phyloP scores from a whole-genome alignment of 2,113 vertebrate genomes.

The Drymodes brunneopygia region DNA sequence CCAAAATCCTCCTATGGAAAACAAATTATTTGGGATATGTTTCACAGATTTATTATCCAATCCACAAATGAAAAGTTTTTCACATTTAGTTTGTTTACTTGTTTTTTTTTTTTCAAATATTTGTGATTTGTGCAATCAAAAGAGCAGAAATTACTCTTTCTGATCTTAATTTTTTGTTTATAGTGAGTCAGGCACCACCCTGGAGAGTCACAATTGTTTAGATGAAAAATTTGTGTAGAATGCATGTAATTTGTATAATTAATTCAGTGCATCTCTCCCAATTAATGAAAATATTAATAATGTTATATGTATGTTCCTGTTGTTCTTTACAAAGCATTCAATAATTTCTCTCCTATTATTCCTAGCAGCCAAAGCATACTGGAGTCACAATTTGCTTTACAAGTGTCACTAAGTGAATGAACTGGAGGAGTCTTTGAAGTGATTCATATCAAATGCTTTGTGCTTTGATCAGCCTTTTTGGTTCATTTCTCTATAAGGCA shows the following conservation, averaged over 20 bases:
- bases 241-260: background rate
- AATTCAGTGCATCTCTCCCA: background rate
- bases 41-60: background rate
- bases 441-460: background rate
- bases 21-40: background rate
- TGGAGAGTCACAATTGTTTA: background rate
- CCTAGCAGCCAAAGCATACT: background rate
- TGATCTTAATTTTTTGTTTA: background rate
- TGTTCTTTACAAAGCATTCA: background rate
- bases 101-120: background rate
- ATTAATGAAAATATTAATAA: background rate
- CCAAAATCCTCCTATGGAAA: background rate
- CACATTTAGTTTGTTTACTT: background rate
- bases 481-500: background rate
- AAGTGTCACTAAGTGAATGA: background rate
- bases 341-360: background rate
- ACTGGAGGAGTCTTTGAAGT: background rate
- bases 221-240: background rate
- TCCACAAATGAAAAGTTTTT: background rate
- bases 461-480: background rate
- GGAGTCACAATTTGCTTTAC: background rate
- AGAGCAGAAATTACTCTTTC: background rate
- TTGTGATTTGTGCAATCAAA: background rate
- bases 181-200: background rate
- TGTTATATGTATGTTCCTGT: background rate